phyloP scores from a whole-genome alignment of 2,888 invertebrate species.

The Calliphora vomitoria region DNA sequence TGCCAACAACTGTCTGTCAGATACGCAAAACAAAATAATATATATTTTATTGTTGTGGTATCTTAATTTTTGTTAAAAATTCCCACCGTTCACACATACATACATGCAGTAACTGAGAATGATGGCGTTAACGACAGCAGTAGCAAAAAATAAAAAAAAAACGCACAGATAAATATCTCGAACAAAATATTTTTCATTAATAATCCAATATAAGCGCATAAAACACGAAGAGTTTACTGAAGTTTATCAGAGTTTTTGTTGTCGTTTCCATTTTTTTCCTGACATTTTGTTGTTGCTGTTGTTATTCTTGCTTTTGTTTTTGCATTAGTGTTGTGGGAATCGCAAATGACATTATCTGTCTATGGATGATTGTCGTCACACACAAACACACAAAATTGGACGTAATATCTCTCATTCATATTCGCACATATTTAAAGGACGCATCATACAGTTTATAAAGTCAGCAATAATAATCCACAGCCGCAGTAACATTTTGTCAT shows the following conservation, averaged over 20 bases:
- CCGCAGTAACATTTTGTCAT: conserved; percentile 57
- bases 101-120: neutral
- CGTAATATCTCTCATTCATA: neutral
- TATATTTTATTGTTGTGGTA: neutral
- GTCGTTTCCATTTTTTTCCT: too few species aligned
- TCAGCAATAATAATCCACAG: conserved; percentile 65
- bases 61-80: conserved; percentile 12
- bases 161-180: conserved; percentile 46
- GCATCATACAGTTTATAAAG: conserved; percentile 49
- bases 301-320: conserved; percentile 30
- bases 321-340: conserved; percentile 62
- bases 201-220: conserved; percentile 56
- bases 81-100: conserved; percentile 29
- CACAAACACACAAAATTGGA: conserved; percentile 23
- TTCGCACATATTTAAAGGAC: conserved; percentile 2
- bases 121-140: conserved; percentile 7
- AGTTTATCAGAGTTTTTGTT: conserved; percentile 34
- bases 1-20: conserved; percentile 14
- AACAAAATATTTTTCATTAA: conserved; percentile 61
- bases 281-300: conserved; percentile 3
- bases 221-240: conserved; percentile 37
- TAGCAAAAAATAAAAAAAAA: neutral
- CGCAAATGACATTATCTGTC: conserved; percentile 66
- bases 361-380: conserved; percentile 44
- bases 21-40: conserved; percentile 25